Evolutionary conservation across 2,797 vertebrate genomes (phyloP).

Genomic region (Pangasius krempfi): DNA sequence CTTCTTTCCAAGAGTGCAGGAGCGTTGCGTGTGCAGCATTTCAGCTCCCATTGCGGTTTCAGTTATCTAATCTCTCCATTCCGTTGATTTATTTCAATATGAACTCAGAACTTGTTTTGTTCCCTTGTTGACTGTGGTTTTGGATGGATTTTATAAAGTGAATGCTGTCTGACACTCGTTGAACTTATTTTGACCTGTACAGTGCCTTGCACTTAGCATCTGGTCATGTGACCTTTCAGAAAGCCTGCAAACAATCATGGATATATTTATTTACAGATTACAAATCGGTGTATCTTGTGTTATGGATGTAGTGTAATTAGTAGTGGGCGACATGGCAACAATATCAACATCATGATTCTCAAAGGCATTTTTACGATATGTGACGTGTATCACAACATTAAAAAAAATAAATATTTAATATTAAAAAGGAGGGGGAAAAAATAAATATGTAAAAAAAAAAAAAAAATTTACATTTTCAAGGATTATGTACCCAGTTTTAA

Average conservation of each 20-base stretch:
- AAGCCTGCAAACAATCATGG: not conserved
- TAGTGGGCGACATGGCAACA: not conserved
- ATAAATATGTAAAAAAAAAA: too few species aligned
- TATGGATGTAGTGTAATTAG: not conserved
- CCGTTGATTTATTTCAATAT: conserved; percentile 13
- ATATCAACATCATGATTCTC: not conserved
- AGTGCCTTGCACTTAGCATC: not conserved
- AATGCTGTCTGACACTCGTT: not conserved
- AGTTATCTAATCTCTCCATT: conserved; percentile 25
- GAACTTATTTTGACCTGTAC: not conserved
- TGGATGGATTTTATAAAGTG: not conserved
- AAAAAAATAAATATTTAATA: not conserved
- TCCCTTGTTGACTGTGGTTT: conserved; percentile 20
- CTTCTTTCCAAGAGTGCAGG: not conserved
- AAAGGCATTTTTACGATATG: not conserved
- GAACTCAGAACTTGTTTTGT: not conserved
- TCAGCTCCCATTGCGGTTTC: not conserved
- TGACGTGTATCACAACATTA: not conserved
- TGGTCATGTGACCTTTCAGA: not conserved
- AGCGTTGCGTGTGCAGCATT: not conserved
- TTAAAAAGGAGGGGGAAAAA: not conserved
- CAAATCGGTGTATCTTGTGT: not conserved
- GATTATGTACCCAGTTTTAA: too few species aligned
- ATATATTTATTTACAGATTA: not conserved
- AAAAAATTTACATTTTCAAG: too few species aligned